phyloP scores from a whole-genome alignment of 2,888 invertebrate species.

The Leptarthrus brevirostris region DNA sequence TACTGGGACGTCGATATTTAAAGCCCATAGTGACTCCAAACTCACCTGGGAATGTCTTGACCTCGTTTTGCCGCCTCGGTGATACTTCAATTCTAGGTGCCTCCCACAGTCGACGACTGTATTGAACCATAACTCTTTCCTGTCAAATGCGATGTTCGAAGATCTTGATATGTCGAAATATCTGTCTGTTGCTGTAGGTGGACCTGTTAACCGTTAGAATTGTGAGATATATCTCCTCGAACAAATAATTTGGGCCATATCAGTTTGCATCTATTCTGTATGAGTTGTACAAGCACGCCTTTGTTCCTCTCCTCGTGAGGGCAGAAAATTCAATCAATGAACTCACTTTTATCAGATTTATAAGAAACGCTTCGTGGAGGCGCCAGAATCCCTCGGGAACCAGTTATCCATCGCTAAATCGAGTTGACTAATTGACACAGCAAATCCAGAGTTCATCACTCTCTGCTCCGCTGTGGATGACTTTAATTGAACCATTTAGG shows the following conservation, averaged over 20 bases:
- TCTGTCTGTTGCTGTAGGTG: slow-evolving; percentile 19
- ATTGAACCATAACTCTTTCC: slow-evolving; percentile 32
- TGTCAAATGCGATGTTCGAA: slow-evolving; percentile 26
- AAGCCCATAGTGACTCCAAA: background rate
- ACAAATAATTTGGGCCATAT: slow-evolving; percentile 27
- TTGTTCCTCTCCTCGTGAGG: background rate
- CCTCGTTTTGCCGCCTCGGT: slow-evolving; percentile 9
- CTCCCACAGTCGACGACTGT: slow-evolving; percentile 27
- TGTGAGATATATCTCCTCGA: slow-evolving; percentile 9
- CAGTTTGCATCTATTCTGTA: background rate
- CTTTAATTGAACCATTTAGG: slow-evolving; percentile 38
- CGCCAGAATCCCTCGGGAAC: slow-evolving; percentile 20
- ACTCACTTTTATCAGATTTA: slow-evolving; percentile 7
- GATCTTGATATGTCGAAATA: slow-evolving; percentile 40
- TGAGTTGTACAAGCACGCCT: background rate
- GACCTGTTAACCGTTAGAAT: slow-evolving; percentile 37
- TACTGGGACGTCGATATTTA: background rate
- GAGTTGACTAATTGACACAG: slow-evolving; percentile 36
- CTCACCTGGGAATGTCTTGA: slow-evolving; percentile 17
- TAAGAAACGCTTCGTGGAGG: background rate
- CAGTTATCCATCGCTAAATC: background rate
- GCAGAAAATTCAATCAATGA: slow-evolving; percentile 19
- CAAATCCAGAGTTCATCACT: slow-evolving; percentile 41
- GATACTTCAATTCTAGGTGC: slow-evolving; percentile 28
- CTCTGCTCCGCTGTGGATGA: slow-evolving; percentile 1